Conservation (phyloP, 2,113 vertebrate species). For the Gasterosteus aculeatus region DNA sequence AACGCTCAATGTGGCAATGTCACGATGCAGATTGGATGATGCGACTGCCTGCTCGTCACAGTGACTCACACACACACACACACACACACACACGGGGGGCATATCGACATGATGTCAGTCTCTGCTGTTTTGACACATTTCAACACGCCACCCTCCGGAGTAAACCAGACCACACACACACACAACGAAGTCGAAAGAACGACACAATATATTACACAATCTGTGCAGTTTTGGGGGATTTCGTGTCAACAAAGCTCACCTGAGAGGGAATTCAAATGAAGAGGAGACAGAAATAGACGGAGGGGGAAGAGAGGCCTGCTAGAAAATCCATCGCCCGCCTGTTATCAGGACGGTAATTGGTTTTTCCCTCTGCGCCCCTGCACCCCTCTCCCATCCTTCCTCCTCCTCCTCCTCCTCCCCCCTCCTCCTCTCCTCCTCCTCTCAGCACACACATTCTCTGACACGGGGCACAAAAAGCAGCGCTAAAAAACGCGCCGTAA, state of each 20-base stretch:
- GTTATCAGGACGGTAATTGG: constrained; percentile 77
- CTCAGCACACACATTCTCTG: constrained; percentile 10
- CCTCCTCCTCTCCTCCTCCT: constrained; percentile 9
- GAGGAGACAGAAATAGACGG: constrained; percentile 38
- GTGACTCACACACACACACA: constrained; percentile 27
- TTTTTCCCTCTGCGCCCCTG: constrained; percentile 54
- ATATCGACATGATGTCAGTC: constrained; percentile 71
- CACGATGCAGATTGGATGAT: constrained; percentile 60
- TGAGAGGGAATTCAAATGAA: constrained; percentile 46
- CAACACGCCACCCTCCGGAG: constrained; percentile 54
- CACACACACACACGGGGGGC: constrained; percentile 29
- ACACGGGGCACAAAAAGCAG: constrained; percentile 43
- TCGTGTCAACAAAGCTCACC: constrained; percentile 38
- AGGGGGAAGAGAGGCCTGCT: constrained; percentile 53
- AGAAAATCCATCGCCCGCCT: constrained; percentile 76
- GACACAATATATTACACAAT: constrained; percentile 12
- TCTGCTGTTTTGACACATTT: constrained; percentile 61
- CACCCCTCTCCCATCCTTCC: constrained; percentile 30
- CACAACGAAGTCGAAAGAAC: not conserved
- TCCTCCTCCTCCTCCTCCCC: constrained; percentile 35
- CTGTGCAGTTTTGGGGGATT: constrained; percentile 8
- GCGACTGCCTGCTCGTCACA: constrained; percentile 30
- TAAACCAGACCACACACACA: constrained; percentile 50
- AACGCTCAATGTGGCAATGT: constrained; percentile 10
- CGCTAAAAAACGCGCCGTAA: constrained; percentile 6